Evolutionary conservation across 1,140 invertebrate genomes (phyloP).

Genomic region (Globodera ellingtonae): DNA sequence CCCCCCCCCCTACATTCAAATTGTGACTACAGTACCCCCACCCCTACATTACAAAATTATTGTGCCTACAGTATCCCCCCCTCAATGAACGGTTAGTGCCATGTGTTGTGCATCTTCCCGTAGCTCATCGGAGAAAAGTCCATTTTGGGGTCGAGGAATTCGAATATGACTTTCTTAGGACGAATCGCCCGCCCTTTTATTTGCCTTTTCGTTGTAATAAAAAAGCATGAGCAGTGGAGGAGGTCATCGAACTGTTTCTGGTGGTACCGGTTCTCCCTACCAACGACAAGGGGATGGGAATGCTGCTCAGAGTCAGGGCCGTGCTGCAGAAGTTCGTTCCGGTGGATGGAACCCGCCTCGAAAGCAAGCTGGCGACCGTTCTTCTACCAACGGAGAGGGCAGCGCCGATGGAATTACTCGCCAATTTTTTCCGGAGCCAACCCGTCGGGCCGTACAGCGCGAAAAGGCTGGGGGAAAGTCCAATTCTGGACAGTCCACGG

Average conservation of each 20-base stretch:
- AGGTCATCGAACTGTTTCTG: background rate
- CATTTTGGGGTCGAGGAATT: too few relatives aligned
- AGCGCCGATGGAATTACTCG: background rate
- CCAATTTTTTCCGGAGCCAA: background rate
- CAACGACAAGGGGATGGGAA: background rate
- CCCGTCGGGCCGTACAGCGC: background rate
- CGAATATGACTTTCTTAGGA: too few relatives aligned
- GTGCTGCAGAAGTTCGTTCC: background rate
- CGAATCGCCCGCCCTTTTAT: too few relatives aligned
- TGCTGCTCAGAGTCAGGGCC: background rate
- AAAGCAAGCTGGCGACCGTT: background rate
- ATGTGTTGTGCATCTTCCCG: too few relatives aligned
- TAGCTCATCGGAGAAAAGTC: too few relatives aligned
- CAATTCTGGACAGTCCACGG: background rate
- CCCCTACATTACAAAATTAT: too few relatives aligned
- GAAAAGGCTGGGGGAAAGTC: background rate
- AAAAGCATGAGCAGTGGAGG: background rate
- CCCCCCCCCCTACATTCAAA: too few relatives aligned
- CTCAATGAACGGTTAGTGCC: too few relatives aligned
- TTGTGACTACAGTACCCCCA: too few relatives aligned
- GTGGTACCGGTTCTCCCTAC: background rate
- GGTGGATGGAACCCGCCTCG: background rate
- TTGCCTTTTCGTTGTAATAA: too few relatives aligned
- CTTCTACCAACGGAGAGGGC: background rate
- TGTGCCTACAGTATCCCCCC: too few relatives aligned